phyloP scores from a whole-genome alignment of 37 sponge, comb jelly and placozoan species.

The Lycopodina hypogea region DNA sequence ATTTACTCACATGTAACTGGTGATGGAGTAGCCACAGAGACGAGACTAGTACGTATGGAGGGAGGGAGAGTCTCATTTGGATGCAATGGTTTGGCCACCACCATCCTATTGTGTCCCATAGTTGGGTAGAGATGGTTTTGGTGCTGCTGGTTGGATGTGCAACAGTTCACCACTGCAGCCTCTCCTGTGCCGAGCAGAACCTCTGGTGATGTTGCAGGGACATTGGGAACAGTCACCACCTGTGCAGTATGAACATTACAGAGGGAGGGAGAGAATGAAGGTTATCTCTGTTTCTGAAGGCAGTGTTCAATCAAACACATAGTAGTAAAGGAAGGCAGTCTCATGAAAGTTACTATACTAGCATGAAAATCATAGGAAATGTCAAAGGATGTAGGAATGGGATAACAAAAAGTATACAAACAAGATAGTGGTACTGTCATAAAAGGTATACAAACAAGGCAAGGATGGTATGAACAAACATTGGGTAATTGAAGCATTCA shows the following conservation, averaged over 20 bases:
- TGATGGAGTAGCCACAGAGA: background rate
- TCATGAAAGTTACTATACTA: too few species aligned
- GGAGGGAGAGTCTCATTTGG: constrained; percentile 1
- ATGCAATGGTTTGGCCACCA: constrained; percentile 16
- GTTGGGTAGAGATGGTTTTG: background rate
- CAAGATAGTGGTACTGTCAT: too few species aligned
- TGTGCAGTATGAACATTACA: background rate
- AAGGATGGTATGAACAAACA: too few species aligned
- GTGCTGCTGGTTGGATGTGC: background rate
- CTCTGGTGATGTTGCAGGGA: background rate
- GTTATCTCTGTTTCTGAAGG: too few species aligned
- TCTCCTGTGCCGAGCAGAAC: background rate
- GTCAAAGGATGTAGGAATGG: too few species aligned
- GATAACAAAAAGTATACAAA: too few species aligned
- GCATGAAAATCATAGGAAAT: too few species aligned
- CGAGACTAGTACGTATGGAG: background rate
- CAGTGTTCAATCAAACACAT: too few species aligned
- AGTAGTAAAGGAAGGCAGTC: too few species aligned
- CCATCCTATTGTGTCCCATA: background rate
- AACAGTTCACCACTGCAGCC: background rate
- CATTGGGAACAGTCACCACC: constrained; percentile 26
- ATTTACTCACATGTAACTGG: background rate
- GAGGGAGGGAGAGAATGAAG: background rate
- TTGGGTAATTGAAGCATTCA: too few species aligned
- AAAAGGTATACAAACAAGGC: too few species aligned